These are phyloP conservation scores for Tetranychus piercei DNA, from an alignment of 2,888 invertebrate genomes.

Conservation along the genomic window DNA sequence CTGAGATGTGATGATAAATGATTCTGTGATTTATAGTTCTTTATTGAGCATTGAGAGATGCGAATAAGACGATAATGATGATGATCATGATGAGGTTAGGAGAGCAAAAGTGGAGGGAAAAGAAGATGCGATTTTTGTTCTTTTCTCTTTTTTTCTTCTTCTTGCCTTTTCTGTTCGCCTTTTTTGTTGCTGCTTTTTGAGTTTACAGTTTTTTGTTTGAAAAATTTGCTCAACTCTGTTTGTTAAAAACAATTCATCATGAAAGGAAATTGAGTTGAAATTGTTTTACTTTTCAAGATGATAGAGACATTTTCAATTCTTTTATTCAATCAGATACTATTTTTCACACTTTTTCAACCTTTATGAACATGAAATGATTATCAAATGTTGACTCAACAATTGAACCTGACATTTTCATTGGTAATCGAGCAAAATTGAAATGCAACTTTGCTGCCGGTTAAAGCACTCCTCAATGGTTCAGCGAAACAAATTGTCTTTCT, in stretches of 20 bases:
- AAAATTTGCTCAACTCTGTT: neutral
- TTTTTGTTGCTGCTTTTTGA: too few species aligned
- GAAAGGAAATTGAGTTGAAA: neutral
- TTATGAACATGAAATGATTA: too few species aligned
- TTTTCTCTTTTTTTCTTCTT: neutral
- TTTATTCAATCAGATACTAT: neutral
- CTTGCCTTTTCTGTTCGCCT: neutral
- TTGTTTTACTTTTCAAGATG: neutral
- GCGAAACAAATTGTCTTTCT: too few species aligned
- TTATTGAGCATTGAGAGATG: neutral
- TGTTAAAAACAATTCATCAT: neutral
- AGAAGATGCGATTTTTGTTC: neutral
- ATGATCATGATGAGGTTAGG: neutral
- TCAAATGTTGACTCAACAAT: too few species aligned
- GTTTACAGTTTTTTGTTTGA: neutral
- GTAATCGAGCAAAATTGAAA: too few species aligned
- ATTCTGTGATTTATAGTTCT: neutral
- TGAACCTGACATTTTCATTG: too few species aligned
- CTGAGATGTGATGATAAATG: neutral
- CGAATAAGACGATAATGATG: neutral
- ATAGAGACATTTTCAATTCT: neutral
- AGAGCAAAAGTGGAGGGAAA: neutral
- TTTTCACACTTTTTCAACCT: too few species aligned
- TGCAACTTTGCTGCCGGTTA: too few species aligned
- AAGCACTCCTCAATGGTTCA: too few species aligned